Conservation (phyloP, 2,113 vertebrate genomes). For the Eretmochelys imbricata region DNA sequence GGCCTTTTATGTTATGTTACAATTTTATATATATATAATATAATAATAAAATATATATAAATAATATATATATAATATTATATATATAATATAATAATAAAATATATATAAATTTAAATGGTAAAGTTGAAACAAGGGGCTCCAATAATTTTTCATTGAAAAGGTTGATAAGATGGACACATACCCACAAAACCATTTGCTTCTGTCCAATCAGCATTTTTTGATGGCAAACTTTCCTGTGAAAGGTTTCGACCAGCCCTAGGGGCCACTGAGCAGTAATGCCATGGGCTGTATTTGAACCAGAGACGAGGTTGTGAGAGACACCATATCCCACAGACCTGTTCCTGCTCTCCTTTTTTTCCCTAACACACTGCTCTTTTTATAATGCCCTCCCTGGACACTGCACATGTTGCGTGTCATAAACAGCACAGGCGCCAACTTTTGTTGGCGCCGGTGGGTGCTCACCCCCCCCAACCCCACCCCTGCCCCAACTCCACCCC, state of each 20-base stretch:
- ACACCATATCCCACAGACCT: not conserved
- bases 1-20: too few species aligned
- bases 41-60: too few species aligned
- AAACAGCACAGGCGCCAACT: not conserved
- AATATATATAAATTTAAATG: not conserved
- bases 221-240: not conserved
- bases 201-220: not conserved
- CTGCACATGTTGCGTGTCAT: not conserved
- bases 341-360: not conserved
- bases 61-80: too few species aligned
- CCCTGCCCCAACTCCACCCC: too few species aligned
- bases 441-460: too few species aligned
- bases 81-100: too few species aligned
- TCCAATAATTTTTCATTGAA: not conserved
- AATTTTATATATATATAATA: too few species aligned
- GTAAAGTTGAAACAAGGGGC: not conserved
- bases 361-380: not conserved
- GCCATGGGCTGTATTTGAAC: not conserved
- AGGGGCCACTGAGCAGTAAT: not conserved
- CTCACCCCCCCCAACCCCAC: too few species aligned
- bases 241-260: not conserved
- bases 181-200: not conserved
- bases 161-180: not conserved
- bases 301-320: not conserved
- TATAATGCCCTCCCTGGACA: not conserved